Evolutionary conservation across 2,888 invertebrate species (phyloP).

Genomic region (Alloscopus bannaensis): DNA sequence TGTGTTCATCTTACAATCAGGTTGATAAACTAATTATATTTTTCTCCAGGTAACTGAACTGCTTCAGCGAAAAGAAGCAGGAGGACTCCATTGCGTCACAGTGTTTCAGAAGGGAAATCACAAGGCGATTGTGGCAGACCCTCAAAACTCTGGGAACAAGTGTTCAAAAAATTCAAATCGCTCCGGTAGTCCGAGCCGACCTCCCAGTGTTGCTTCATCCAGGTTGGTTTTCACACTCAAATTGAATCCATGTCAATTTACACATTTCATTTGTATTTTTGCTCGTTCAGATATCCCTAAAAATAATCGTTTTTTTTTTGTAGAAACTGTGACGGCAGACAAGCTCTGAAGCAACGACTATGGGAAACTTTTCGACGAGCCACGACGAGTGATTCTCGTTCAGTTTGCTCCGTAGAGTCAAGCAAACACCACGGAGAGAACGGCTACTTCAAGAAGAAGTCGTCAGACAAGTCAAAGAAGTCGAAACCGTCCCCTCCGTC

Average conservation of each 20-base stretch:
- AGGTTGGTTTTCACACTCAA: too few relatives aligned
- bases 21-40: neutral
- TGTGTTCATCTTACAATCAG: neutral
- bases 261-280: too few relatives aligned
- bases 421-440: conserved; percentile 63
- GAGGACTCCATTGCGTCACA: conserved; percentile 65
- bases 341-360: conserved; percentile 71
- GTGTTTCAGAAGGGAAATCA: conserved; percentile 73
- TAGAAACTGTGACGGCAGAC: conserved; percentile 70
- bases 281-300: too few relatives aligned
- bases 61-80: conserved; percentile 71
- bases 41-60: conserved; percentile 70
- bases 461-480: conserved; percentile 69
- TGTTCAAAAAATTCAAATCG: conserved; percentile 64
- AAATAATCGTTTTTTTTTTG: too few relatives aligned
- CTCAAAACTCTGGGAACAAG: conserved; percentile 64
- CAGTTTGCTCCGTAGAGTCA: conserved; percentile 72
- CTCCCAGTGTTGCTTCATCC: conserved; percentile 72
- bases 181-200: conserved; percentile 67
- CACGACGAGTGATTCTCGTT: conserved; percentile 71
- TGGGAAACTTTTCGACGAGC: conserved; percentile 73
- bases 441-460: conserved; percentile 71
- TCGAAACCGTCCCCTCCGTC: conserved; percentile 82
- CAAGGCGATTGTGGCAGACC: conserved; percentile 72
- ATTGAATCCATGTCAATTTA: too few relatives aligned